These are phyloP conservation scores for Amitus sp. DNA, from an alignment of 2,888 invertebrate species.

Conservation along the genomic window DNA sequence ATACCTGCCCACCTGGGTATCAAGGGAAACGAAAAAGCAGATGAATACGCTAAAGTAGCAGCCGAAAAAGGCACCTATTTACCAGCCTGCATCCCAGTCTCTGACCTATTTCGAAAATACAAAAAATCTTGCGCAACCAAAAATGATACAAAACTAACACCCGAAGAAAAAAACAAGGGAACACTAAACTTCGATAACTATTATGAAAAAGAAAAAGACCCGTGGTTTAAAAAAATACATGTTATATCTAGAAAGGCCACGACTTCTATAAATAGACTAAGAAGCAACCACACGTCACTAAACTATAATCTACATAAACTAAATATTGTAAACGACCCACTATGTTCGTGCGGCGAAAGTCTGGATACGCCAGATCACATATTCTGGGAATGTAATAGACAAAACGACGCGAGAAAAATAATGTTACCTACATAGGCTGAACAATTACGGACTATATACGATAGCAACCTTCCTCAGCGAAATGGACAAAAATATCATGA, in stretches of 20 bases:
- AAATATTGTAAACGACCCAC: neutral
- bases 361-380: neutral
- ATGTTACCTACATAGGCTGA: no score
- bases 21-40: constrained; percentile 10
- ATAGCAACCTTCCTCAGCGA: no score
- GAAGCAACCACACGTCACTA: constrained; percentile 11
- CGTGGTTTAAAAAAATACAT: constrained; percentile 10
- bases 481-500: no score
- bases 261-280: constrained; percentile 8
- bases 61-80: neutral
- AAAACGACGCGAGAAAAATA: no score
- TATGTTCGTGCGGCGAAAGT: neutral
- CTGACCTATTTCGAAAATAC: constrained; percentile 6
- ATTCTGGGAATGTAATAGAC: neutral
- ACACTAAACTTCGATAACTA: neutral
- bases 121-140: no score
- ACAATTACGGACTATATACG: no score
- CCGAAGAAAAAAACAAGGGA: constrained; percentile 2
- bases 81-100: constrained; percentile 2
- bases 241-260: constrained; percentile 4
- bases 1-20: constrained; percentile 7
- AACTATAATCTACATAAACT: neutral
- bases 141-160: no score
- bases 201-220: neutral
- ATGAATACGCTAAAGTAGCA: constrained; percentile 9